A percentile compares a stretch with the other conserved stretches of the same genome.
phyloP scores from a whole-genome alignment of 2,888 invertebrate species.

The Hyposoter didymator region DNA sequence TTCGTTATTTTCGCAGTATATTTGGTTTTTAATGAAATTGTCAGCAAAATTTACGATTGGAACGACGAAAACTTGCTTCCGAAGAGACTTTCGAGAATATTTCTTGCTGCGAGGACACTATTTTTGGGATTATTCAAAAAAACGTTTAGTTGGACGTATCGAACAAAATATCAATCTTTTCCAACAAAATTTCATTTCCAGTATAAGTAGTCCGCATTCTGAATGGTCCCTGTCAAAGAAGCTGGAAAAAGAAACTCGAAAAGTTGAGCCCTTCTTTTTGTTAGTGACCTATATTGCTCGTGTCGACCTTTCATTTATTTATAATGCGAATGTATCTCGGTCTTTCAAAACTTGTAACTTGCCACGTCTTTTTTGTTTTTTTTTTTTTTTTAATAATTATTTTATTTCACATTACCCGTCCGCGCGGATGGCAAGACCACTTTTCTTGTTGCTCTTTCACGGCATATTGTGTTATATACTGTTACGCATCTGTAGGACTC shows the following conservation, averaged over 20 bases:
- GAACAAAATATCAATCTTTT: no score
- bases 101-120: no score
- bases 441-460: constrained; percentile 29
- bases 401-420: constrained; percentile 5
- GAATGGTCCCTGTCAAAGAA: background rate
- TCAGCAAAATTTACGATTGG: no score
- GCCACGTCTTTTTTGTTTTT: background rate
- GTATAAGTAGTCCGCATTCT: background rate
- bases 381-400: constrained; percentile 1
- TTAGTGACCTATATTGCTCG: background rate
- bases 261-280: background rate
- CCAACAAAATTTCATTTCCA: no score
- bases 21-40: no score
- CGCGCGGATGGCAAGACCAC: constrained; percentile 3
- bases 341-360: background rate
- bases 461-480: constrained; percentile 3
- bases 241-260: background rate
- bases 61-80: no score
- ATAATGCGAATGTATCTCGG: background rate
- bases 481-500: constrained; percentile 34
- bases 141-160: no score
- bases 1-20: no score
- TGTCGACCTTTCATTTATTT: background rate
- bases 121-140: no score
- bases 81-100: no score